Base-by-base conservation (phyloP, 2,888 invertebrate genomes). In the Phengaris alcon region DNA sequence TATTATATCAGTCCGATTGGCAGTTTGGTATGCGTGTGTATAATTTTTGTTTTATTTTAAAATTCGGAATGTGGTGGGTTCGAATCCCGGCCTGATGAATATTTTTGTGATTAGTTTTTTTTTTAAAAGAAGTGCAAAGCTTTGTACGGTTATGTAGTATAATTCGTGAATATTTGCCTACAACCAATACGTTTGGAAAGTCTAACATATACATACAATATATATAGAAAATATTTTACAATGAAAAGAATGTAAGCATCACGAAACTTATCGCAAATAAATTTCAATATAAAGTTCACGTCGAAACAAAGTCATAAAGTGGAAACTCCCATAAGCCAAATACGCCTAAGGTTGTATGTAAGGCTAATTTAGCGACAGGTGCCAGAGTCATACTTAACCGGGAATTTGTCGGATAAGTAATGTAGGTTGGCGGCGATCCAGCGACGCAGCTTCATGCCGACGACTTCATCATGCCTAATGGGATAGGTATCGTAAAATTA, bases 361-460 rank as follows among this genome's bases (percentile, higher is more conserved):
- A 78, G 79, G 80, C 78, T 82, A 80, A 81, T 81, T 82, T 81
- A 79, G 79, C 81, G 82, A 79, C 85, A 85, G 84, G 85, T 85
- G 84, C 82, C 78, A 81, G 81, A 84, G 81, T 82, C 79, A 79
- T 79, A 81, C 82, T 82, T 84, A 83, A 84, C 82, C 80, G 82
- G 81, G 81, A 84, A 85, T 84, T 85, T 83, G 85, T 84, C 82
- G 83, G 82, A 84, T 86, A 88, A 88, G 85, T 88, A 82, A 82
- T 80, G 80, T 78, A 77, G 76, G 79, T 82, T 82, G 82, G 82
- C 82, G 15, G 46, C n/a, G 74, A 76, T 81, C 83, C 83, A 83
- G 81, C 75, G 80, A 77, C 78, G 78, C 35, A 79, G 76, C 80
- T 78, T 35, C 1, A 4, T 35, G 79, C 79, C 80, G 80, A 81